Conservation (phyloP, 2,113 vertebrate species). For the Myrmecophaga tridactyla region DNA sequence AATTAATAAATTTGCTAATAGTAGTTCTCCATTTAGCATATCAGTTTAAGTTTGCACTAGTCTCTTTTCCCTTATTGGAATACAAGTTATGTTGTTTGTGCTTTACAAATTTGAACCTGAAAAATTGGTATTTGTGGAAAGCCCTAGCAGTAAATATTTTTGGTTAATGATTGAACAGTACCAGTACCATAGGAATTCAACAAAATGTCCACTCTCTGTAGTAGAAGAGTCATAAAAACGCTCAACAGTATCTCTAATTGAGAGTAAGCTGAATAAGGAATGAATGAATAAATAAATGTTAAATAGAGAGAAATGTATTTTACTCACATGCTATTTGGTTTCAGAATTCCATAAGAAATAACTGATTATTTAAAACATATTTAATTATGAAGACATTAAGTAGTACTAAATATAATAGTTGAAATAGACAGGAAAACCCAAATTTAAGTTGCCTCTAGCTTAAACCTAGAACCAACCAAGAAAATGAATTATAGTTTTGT, state of each 20-base stretch:
- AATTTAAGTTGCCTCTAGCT: constrained; percentile 24
- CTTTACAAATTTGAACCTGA: constrained; percentile 22
- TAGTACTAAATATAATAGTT: constrained; percentile 20
- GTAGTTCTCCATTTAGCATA: background rate
- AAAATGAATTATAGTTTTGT: constrained; percentile 40
- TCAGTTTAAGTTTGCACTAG: constrained; percentile 9
- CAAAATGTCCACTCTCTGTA: constrained; percentile 13
- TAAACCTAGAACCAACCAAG: constrained; percentile 25
- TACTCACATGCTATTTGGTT: constrained; percentile 32
- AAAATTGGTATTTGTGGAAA: constrained; percentile 32
- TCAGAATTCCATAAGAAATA: constrained; percentile 44
- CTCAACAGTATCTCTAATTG: constrained; percentile 13
- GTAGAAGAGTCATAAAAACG: constrained; percentile 45
- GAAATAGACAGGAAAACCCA: background rate
- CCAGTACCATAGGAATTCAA: constrained; percentile 52
- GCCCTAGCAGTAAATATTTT: constrained; percentile 35
- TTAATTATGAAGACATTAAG: constrained; percentile 37
- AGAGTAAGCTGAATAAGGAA: constrained; percentile 55
- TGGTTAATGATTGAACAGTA: constrained; percentile 22
- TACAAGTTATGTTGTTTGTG: background rate
- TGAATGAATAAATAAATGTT: no score
- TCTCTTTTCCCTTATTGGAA: background rate
- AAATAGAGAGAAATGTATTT: constrained; percentile 44
- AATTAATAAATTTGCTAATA: constrained; percentile 28
- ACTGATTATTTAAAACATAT: constrained; percentile 45